phyloP scores from a whole-genome alignment of 2,797 vertebrate genomes.

The Manis pentadactyla region DNA sequence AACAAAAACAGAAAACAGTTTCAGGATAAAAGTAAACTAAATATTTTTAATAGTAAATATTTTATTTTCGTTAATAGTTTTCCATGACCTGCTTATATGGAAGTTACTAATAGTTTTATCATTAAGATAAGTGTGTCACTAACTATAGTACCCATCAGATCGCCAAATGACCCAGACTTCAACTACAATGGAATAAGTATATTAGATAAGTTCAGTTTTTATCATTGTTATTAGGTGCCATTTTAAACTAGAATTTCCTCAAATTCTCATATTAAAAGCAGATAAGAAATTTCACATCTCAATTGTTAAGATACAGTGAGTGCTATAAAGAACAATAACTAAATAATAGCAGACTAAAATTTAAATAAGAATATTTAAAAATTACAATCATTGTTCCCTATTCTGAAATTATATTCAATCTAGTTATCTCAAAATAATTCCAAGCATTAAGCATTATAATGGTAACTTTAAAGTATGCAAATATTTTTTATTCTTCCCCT shows the following conservation, averaged over 20 bases:
- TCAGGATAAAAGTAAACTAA: background rate
- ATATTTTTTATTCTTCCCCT: background rate
- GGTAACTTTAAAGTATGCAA: background rate
- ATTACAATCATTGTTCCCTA: background rate
- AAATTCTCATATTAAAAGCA: constrained; percentile 21
- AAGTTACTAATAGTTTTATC: background rate
- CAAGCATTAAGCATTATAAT: background rate
- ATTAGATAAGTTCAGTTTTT: background rate
- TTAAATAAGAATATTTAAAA: constrained; percentile 14
- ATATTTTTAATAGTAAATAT: background rate
- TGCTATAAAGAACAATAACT: background rate
- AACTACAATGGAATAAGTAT: background rate
- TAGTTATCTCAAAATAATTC: background rate
- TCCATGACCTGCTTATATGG: background rate
- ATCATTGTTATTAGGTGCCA: background rate
- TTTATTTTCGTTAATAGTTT: background rate
- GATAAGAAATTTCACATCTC: background rate
- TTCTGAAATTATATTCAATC: background rate
- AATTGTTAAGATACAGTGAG: background rate
- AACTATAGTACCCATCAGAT: background rate
- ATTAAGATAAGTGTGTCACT: background rate
- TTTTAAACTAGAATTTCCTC: constrained; percentile 41
- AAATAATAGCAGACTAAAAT: background rate
- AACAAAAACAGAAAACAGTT: background rate
- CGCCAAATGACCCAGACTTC: background rate